Base-by-base conservation (phyloP, 2,797 vertebrate genomes). In the Xyrichtys novacula region DNA sequence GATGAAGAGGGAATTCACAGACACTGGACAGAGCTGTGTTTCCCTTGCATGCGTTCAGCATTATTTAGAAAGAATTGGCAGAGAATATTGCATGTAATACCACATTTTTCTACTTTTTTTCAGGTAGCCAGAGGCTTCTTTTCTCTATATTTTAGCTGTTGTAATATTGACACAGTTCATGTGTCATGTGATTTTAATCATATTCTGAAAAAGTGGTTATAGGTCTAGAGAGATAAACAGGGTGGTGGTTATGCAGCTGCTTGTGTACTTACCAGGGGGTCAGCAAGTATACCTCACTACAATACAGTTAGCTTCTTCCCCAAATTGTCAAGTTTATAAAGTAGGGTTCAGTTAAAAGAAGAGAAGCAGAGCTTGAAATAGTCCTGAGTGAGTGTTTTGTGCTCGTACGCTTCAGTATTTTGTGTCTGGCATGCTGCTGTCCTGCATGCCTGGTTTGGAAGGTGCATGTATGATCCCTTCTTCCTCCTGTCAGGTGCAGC, bases 401-500 rank as follows among this genome's bases (percentile, higher is more conserved):
- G 58, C 59, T 38, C 32, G 68, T 48, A 16, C 67, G 34, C 70
- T 62, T 39, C 4, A 19, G 62, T 69, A 15, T 61, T 58, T 57
- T 14, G 10, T 72, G 72, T 29, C 57, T 47, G 62, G 81, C 77
- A 84, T 84, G 73, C 6, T 53, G 65, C 57, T 12, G 65, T 42
- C 40, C 50, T 81, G 75, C 76, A 84, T 76, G 81, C 23, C 29
- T 58, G 54, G 7, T 67, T 71, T 32, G 14, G 26, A 47, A 43
- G 31, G 25, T 53, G 67, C 53, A 29, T 59, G 53, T 71, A 5
- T 71, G 31, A 52, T 25, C 28, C 14, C 22, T 15, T 26, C 22
- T 1, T 0, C 12, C 67, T 81, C 47, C 53, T 52, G 44, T 22
- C 71, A 96, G 96, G 95, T 48, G 96, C 95, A 38, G 96, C 95